phyloP scores from a whole-genome alignment of 2,888 invertebrate species.

The Nephrotoma flavescens region DNA sequence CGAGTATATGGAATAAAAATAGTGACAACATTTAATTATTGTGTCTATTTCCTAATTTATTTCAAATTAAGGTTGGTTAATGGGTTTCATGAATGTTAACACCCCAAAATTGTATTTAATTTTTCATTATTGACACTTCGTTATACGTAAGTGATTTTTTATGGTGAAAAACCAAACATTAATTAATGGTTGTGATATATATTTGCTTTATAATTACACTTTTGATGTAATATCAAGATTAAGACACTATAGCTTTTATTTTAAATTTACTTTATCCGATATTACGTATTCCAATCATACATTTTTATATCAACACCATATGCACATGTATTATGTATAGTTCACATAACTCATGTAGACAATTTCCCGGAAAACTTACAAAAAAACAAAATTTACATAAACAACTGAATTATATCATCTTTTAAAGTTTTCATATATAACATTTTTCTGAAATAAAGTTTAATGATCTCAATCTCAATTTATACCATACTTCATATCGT shows the following conservation, averaged over 20 bases:
- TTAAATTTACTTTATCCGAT: background rate
- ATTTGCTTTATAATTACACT: background rate
- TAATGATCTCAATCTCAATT: background rate
- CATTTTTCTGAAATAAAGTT: background rate
- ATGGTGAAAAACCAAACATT: background rate
- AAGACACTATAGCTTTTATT: background rate
- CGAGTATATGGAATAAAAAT: background rate
- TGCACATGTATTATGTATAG: background rate
- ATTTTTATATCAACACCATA: background rate
- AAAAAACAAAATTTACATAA: background rate
- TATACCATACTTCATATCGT: background rate
- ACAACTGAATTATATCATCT: background rate
- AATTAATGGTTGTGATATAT: background rate
- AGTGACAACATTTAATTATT: background rate
- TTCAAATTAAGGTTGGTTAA: background rate
- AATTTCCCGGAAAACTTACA: background rate
- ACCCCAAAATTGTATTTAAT: background rate
- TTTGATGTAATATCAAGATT: background rate
- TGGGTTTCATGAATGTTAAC: background rate
- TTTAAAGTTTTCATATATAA: background rate
- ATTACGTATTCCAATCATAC: background rate
- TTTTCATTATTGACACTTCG: background rate
- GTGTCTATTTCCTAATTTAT: background rate
- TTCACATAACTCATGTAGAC: background rate
- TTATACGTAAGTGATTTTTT: background rate